Conservation (phyloP, 2,113 vertebrate species). For the Bubalus kerabau region DNA sequence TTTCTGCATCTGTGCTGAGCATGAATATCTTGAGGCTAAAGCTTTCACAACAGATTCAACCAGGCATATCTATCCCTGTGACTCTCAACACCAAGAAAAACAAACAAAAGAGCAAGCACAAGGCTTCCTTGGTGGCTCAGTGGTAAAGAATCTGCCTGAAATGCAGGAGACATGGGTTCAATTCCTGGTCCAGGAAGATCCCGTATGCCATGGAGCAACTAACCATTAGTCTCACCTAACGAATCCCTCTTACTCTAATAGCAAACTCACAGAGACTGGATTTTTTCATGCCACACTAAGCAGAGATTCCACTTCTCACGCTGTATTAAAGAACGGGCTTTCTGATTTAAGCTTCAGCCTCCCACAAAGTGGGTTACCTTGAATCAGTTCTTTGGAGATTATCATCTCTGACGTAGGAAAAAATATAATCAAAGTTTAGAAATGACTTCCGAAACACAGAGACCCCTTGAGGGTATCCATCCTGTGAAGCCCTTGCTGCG, state of each 20-base stretch:
- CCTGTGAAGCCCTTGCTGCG: not conserved
- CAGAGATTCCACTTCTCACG: not conserved
- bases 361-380: not conserved
- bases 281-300: not conserved
- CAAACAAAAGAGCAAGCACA: not conserved
- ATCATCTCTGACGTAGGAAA: not conserved
- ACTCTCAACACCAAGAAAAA: not conserved
- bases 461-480: not conserved
- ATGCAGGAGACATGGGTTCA: not conserved
- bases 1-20: not conserved
- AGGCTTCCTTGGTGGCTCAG: not conserved
- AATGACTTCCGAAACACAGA: not conserved
- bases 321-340: not conserved
- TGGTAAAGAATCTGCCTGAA: not conserved
- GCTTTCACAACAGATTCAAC: not conserved
- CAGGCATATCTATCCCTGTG: not conserved
- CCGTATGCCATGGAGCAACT: not conserved
- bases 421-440: not conserved
- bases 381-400: not conserved
- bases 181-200: not conserved
- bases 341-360: not conserved
- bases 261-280: not conserved
- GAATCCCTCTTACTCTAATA: not conserved
- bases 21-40: not conserved
- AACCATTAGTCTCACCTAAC: not conserved